Evolutionary conservation across 1,140 invertebrate species (phyloP).

Genomic region (Andricus grossulariae): DNA sequence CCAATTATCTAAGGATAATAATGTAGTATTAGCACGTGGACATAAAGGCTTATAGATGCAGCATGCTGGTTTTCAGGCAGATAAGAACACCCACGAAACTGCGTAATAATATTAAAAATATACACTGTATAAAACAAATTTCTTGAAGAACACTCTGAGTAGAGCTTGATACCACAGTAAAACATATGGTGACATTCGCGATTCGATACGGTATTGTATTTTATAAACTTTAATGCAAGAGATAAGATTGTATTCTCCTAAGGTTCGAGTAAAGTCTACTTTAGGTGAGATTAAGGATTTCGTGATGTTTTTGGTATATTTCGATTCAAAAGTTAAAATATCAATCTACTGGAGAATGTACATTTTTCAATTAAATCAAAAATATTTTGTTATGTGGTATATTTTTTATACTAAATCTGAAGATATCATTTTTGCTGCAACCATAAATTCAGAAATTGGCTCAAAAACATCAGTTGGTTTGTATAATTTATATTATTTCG

Average conservation of each 20-base stretch:
- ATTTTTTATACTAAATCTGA: no score
- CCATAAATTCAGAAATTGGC: no score
- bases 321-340: no score
- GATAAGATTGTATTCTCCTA: conserved; percentile 5
- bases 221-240: background rate
- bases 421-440: no score
- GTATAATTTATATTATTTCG: no score
- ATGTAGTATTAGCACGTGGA: background rate
- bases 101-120: background rate
- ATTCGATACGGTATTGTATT: conserved; percentile 15
- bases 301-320: no score
- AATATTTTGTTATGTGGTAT: no score
- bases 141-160: background rate
- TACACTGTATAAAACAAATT: conserved; percentile 1
- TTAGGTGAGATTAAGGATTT: no score
- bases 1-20: conserved; percentile 22
- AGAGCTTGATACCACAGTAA: background rate
- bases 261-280: background rate
- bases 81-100: conserved; percentile 7
- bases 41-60: background rate
- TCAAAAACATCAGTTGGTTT: no score
- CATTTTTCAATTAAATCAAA: no score
- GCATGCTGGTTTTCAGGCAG: background rate
- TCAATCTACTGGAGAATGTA: no score
- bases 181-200: conserved; percentile 7